phyloP scores from a whole-genome alignment of 1,140 invertebrate genomes.

The Cyclargus thomasi region DNA sequence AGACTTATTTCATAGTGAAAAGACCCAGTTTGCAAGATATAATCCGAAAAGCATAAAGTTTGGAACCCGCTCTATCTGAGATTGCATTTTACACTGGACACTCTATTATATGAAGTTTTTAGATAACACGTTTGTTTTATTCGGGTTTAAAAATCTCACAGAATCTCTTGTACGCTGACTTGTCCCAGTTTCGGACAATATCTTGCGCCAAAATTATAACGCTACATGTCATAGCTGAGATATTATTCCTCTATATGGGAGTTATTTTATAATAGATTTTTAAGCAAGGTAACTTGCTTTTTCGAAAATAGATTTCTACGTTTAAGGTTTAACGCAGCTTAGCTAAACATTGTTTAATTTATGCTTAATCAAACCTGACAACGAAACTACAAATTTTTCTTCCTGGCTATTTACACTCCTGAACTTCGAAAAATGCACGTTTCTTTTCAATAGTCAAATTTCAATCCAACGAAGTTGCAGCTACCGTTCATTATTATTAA shows the following conservation, averaged over 20 bases:
- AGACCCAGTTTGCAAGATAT: neutral
- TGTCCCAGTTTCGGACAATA: constrained; percentile 28
- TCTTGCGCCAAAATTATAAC: constrained; percentile 42
- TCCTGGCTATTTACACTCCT: too few species aligned
- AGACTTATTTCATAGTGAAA: neutral
- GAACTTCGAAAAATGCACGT: too few species aligned
- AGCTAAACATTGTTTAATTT: too few species aligned
- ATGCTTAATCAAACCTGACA: too few species aligned
- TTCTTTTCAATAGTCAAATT: too few species aligned
- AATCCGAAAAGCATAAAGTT: neutral
- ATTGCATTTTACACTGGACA: constrained; percentile 8
- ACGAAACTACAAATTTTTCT: too few species aligned
- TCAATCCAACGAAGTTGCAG: too few species aligned
- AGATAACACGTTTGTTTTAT: constrained; percentile 25
- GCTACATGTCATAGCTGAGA: constrained; percentile 38
- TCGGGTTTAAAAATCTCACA: constrained; percentile 34
- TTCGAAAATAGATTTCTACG: neutral
- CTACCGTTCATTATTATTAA: too few species aligned
- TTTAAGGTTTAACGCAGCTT: too few species aligned
- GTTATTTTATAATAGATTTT: neutral
- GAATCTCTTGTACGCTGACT: constrained; percentile 21
- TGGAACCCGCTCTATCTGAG: constrained; percentile 2
- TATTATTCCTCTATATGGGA: constrained; percentile 34
- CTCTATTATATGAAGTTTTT: constrained; percentile 16
- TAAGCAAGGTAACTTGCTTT: neutral